phyloP scores from a whole-genome alignment of 1,140 invertebrate genomes.

The Ostrea edulis region DNA sequence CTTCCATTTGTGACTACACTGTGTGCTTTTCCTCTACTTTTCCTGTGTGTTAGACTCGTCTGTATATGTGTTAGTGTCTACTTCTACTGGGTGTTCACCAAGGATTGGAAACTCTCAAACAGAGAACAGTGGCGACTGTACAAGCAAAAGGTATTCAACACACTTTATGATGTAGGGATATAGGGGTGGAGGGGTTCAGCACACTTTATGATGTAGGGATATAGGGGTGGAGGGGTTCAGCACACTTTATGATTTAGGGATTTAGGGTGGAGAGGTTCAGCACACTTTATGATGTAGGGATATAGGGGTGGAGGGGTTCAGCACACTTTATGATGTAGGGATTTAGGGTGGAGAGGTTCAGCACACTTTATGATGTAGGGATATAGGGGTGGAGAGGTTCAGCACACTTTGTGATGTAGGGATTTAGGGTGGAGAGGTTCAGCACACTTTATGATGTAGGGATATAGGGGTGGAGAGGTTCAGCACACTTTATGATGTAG shows the following conservation, averaged over 20 bases:
- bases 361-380: background rate
- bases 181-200: background rate
- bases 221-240: background rate
- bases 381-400: background rate
- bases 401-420: background rate
- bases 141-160: conserved; percentile 7
- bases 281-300: background rate
- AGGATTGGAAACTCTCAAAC: conserved; percentile 11
- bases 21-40: conserved; percentile 32
- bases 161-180: background rate
- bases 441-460: background rate
- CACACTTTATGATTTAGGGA: background rate
- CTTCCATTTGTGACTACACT: conserved; percentile 23
- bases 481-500: no score
- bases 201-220: background rate
- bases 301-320: background rate
- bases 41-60: conserved; percentile 33
- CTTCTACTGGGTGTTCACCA: conserved; percentile 36
- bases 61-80: conserved; percentile 37
- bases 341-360: background rate
- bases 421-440: no score
- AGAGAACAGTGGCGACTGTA: conserved; percentile 24
- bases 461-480: no score
- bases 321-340: background rate
- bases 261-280: background rate